Percentiles rank a stretch among this genome's conserved stretches.
Evolutionary conservation across 2,888 invertebrate species (phyloP).

Genomic region (Hermaeophaga mercurialis): DNA sequence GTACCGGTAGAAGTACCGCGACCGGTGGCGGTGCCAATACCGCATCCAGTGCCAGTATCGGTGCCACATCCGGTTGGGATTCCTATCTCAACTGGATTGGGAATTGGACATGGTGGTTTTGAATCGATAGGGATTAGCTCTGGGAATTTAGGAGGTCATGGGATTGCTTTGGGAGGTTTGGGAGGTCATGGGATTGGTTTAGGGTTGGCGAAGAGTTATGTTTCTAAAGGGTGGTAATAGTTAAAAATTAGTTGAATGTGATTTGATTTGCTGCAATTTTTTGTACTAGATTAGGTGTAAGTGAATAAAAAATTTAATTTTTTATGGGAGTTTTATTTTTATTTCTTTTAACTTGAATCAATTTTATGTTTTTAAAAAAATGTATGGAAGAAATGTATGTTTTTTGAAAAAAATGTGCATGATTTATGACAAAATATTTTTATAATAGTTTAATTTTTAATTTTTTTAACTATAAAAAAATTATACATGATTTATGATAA

Average conservation of each 20-base stretch:
- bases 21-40: constrained; percentile 49
- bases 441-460: no score
- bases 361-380: no score
- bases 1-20: constrained; percentile 48
- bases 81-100: constrained; percentile 43
- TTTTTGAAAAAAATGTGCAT: no score
- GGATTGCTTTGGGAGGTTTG: constrained; percentile 5
- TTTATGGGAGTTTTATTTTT: no score
- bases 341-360: no score
- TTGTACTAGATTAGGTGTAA: no score
- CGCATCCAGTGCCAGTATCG: constrained; percentile 39
- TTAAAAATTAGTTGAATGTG: background rate
- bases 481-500: no score
- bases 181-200: constrained; percentile 22
- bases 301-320: no score
- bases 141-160: constrained; percentile 24
- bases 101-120: constrained; percentile 24
- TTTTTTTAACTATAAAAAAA: no score
- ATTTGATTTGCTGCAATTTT: constrained; percentile 3
- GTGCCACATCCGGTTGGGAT: constrained; percentile 45
- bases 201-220: constrained; percentile 11
- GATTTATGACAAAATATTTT: no score
- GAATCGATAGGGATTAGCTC: constrained; percentile 8
- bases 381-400: no score
- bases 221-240: constrained; percentile 22